These are phyloP conservation scores for Elanoides forficatus DNA, from an alignment of 2,113 vertebrate genomes.

Conservation along the genomic window DNA sequence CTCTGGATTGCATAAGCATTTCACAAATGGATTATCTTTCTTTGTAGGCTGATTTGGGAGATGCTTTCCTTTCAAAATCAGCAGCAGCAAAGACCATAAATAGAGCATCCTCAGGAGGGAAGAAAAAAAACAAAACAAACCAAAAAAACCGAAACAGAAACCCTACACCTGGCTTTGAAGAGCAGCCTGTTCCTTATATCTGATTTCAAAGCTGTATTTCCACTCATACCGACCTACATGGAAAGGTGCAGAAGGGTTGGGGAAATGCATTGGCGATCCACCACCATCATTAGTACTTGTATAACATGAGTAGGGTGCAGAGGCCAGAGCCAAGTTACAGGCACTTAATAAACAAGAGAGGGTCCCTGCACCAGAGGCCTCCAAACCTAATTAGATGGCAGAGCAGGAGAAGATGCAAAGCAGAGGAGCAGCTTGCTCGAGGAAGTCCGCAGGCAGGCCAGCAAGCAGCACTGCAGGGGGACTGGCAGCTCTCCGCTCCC, in stretches of 20 bases:
- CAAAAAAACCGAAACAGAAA: background rate
- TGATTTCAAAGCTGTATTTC: background rate
- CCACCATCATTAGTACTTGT: background rate
- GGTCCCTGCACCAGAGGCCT: background rate
- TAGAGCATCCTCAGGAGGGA: background rate
- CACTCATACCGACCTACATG: accelerated
- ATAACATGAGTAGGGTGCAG: accelerated
- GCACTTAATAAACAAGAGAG: background rate
- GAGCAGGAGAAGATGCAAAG: background rate
- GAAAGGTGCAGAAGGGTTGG: background rate
- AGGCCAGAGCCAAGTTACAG: background rate
- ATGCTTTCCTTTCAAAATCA: background rate
- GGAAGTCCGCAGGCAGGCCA: background rate
- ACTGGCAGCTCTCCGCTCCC: background rate
- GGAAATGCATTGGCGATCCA: background rate
- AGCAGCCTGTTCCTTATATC: background rate
- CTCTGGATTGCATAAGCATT: background rate
- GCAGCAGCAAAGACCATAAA: background rate
- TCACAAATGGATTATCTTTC: background rate
- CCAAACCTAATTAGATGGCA: background rate
- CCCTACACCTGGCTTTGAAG: background rate
- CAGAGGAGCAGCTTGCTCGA: background rate
- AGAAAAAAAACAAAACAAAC: background rate
- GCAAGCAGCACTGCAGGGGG: background rate
- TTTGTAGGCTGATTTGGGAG: background rate